These are phyloP conservation scores for Portevinia maculata DNA, from an alignment of 2,888 invertebrate genomes.

Conservation along the genomic window DNA sequence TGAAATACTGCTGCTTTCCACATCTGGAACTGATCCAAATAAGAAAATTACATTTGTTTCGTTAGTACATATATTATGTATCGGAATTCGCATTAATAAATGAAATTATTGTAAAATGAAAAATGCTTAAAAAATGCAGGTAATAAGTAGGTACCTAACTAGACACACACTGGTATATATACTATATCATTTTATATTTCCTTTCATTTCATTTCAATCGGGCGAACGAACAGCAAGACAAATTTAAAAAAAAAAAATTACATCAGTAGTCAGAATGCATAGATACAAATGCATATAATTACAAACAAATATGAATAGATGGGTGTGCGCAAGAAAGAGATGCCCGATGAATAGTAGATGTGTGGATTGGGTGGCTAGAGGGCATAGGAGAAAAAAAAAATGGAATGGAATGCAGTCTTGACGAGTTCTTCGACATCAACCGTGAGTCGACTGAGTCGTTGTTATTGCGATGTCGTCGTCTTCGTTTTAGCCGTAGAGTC, in stretches of 20 bases:
- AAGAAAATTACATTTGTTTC: constrained; percentile 27
- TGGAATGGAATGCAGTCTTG: constrained; percentile 74
- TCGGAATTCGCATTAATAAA: constrained; percentile 39
- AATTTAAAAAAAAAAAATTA: constrained; percentile 51
- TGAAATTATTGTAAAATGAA: no score
- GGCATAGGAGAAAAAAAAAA: constrained; percentile 44
- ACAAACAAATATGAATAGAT: constrained; percentile 47
- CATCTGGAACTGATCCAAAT: constrained; percentile 54
- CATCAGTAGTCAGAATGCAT: constrained; percentile 74
- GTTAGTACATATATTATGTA: no score
- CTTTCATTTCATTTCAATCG: constrained; percentile 56
- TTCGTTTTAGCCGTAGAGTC: constrained; percentile 14
- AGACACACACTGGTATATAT: background rate
- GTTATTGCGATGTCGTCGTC: constrained; percentile 40
- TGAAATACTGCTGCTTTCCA: constrained; percentile 68
- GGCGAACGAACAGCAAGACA: background rate
- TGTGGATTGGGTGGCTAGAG: constrained; percentile 49
- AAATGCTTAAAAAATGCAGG: no score
- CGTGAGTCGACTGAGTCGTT: constrained; percentile 49
- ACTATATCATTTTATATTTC: constrained; percentile 64
- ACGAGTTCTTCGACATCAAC: constrained; percentile 74
- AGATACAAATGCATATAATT: constrained; percentile 74
- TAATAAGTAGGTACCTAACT: background rate
- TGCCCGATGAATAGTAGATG: constrained; percentile 18
- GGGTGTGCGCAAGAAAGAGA: constrained; percentile 31